These are phyloP conservation scores for Furcula furcula DNA, from an alignment of 2,888 invertebrate species.

Conservation along the genomic window DNA sequence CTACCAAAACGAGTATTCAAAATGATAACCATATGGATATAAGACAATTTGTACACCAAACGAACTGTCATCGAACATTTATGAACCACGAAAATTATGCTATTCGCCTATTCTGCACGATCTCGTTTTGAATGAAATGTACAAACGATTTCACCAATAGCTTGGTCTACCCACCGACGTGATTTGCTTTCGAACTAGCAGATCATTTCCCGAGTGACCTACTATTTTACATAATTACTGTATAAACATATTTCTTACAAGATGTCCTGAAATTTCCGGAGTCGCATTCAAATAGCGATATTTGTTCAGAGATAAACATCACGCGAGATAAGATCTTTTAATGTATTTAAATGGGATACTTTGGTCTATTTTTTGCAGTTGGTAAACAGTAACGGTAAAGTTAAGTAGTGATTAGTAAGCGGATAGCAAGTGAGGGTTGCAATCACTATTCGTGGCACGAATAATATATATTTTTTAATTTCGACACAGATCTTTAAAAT, in stretches of 20 bases:
- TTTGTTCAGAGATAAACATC: neutral
- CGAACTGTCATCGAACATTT: too few species aligned
- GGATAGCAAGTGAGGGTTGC: neutral
- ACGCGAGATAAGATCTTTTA: neutral
- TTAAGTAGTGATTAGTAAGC: neutral
- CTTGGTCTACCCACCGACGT: conserved; percentile 9
- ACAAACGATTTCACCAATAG: conserved; percentile 9
- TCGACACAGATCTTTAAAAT: too few species aligned
- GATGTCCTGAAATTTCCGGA: neutral
- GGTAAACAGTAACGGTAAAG: neutral
- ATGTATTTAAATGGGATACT: neutral
- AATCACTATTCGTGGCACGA: too few species aligned
- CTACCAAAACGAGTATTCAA: too few species aligned
- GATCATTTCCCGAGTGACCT: conserved; percentile 14
- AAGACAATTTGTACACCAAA: too few species aligned
- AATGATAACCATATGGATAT: too few species aligned
- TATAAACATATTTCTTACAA: conserved; percentile 13
- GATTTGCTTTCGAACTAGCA: conserved; percentile 13
- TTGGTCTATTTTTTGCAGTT: neutral
- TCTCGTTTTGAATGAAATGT: neutral
- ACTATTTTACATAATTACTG: conserved; percentile 20
- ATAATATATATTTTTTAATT: too few species aligned
- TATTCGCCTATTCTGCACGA: neutral
- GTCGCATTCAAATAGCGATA: neutral
- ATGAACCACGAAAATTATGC: neutral